Evolutionary conservation across 2,888 invertebrate genomes (phyloP).

Genomic region (Mythimna vitellina): DNA sequence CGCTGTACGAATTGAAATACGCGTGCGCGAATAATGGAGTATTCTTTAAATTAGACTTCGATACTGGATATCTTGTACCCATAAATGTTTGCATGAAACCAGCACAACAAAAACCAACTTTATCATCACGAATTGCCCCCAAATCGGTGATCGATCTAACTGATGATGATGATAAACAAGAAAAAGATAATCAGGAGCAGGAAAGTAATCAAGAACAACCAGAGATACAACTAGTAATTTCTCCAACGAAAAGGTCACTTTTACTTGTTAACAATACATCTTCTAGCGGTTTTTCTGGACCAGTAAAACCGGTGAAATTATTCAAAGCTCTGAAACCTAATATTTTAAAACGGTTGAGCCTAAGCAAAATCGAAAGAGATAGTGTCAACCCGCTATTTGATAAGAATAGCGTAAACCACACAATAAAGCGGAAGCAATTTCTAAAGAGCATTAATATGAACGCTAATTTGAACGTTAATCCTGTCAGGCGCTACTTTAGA

Average conservation of each 20-base stretch:
- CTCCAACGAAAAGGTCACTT: conserved; percentile 34
- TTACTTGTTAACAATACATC: conserved; percentile 23
- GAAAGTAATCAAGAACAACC: neutral
- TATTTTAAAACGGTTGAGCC: conserved; percentile 25
- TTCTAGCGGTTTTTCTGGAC: neutral
- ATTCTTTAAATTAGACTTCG: conserved; percentile 82
- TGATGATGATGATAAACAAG: conserved; percentile 68
- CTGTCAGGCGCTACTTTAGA: neutral
- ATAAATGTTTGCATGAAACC: conserved; percentile 82
- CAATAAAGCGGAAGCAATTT: conserved; percentile 36
- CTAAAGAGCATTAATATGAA: conserved; percentile 27
- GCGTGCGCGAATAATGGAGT: conserved; percentile 73
- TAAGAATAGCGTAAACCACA: neutral
- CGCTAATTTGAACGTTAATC: neutral
- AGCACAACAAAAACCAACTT: conserved; percentile 38
- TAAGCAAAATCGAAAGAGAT: neutral
- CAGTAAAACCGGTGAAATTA: conserved; percentile 56
- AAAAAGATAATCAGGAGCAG: neutral
- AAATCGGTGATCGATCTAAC: conserved; percentile 79
- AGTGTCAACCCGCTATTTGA: neutral
- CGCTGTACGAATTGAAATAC: conserved; percentile 79
- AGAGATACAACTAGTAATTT: neutral
- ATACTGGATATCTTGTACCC: conserved; percentile 73
- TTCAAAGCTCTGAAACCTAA: conserved; percentile 46
- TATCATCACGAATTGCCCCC: conserved; percentile 15